A percentile compares a stretch with the other conserved stretches of the same genome.
These are phyloP conservation scores for Aspiorhynchus laticeps DNA, from an alignment of 2,113 vertebrate species.

Conservation along the genomic window DNA sequence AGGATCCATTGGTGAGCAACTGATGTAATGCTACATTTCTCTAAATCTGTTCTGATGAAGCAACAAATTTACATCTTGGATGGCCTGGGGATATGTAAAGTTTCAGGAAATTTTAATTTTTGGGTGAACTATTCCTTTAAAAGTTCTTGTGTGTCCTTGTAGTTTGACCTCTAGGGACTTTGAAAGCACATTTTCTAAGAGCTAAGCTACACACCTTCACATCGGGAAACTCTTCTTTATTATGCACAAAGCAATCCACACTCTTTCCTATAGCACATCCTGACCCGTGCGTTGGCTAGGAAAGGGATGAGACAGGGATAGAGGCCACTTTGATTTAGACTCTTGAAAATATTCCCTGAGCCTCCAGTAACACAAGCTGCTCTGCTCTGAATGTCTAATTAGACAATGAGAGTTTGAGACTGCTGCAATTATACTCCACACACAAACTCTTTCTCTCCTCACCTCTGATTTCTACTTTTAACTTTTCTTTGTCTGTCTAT, in stretches of 20 bases:
- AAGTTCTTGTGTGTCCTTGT: not conserved
- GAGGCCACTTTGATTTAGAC: conserved; percentile 62
- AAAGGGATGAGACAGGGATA: conserved; percentile 37
- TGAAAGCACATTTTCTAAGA: not conserved
- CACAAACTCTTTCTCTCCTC: conserved; percentile 45
- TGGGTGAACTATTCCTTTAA: not conserved
- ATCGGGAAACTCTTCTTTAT: conserved; percentile 43
- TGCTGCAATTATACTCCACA: conserved; percentile 57
- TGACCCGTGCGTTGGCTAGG: conserved; percentile 50
- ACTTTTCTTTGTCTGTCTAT: not conserved
- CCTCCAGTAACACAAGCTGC: conserved; percentile 54
- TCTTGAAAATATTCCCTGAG: conserved; percentile 63
- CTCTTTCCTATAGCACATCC: conserved; percentile 54
- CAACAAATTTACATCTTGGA: not conserved
- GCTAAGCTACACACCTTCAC: conserved; percentile 41
- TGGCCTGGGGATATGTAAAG: too few relatives aligned
- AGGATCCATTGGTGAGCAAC: not conserved
- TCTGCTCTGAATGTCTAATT: conserved; percentile 65
- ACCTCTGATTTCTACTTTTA: not conserved
- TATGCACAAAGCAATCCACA: conserved; percentile 54
- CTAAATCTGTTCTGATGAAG: not conserved
- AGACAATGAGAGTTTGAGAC: conserved; percentile 56
- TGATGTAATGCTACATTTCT: too few relatives aligned
- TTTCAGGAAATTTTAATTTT: not conserved
- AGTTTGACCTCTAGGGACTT: not conserved